Base-by-base conservation (phyloP, 2,797 vertebrate species). In the Hafferia zeledoni region DNA sequence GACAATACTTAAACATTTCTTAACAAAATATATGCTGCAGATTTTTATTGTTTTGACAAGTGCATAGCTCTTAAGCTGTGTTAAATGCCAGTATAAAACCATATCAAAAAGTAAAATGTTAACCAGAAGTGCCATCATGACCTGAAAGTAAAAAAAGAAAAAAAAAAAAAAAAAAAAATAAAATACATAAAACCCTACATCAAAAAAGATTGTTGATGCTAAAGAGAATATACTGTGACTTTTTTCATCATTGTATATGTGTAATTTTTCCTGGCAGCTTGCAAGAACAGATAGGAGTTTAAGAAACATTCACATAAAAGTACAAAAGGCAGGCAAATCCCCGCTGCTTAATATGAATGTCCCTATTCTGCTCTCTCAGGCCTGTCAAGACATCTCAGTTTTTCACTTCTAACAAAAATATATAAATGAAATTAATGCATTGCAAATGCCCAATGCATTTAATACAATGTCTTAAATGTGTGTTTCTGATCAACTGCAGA, bases 21-120 rank as follows among this genome's bases (percentile, higher is more conserved):
- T 27, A 2, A 91, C 84, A 93, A 93, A 92, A 52, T 63, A 37
- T 47, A 47, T 53, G n/a, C 30, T 97, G 33, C 43, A 93, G 60
- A 81, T 93, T 96, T 95, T 89, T 75, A 86, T 92, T 96, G 84
- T 96, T 97, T 97, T 94, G 92, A 97, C 93, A 96, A 92, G 79
- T 80, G 59, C 68, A 85, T 50, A 87, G 82, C 68, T 95, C 92
- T 84, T 95, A 85, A 96, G 49, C 77, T 67, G 57, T 84, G 41
- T 46, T 97, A 94, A 97, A 97, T 97, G 92, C 87, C 88, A 94
- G 74, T 69, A 95, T 89, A 94, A 96, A 96, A 43, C 27, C 57
- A 60, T 69, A 96, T 96, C 81, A 95, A 94, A 96, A 91, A 61
- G 56, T 64, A 95, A 95, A 97, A 96, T 93, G 87, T 93, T 96